A percentile compares a stretch with the other conserved stretches of the same genome.
phyloP scores from a whole-genome alignment of 2,888 invertebrate species.

The Linnaemya tessellans region DNA sequence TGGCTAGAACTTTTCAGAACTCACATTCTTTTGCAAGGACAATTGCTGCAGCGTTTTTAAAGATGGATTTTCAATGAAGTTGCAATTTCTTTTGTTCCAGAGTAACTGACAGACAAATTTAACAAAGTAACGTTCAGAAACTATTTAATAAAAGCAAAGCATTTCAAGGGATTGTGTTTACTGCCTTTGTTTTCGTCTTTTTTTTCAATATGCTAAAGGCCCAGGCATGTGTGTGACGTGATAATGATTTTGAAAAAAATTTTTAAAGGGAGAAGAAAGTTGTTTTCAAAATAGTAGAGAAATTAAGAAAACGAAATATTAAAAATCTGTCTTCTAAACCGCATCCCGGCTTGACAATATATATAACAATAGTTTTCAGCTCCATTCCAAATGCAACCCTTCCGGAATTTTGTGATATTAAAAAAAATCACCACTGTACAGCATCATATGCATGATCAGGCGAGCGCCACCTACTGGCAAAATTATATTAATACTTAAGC shows the following conservation, averaged over 20 bases:
- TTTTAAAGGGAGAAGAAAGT: too few relatives aligned
- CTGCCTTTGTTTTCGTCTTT: not conserved
- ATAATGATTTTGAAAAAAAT: conserved; percentile 51
- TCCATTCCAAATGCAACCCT: too few relatives aligned
- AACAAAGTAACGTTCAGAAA: conserved; percentile 42
- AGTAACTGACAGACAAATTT: conserved; percentile 24
- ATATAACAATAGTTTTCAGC: too few relatives aligned
- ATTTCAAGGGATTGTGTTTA: not conserved
- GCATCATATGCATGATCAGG: too few relatives aligned
- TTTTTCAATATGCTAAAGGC: conserved; percentile 52
- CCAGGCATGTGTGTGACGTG: conserved; percentile 58
- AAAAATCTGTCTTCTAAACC: too few relatives aligned
- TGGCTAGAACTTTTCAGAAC: conserved; percentile 24
- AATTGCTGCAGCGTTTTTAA: conserved; percentile 16
- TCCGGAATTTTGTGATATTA: too few relatives aligned
- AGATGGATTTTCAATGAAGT: not conserved
- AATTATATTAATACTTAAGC: too few relatives aligned
- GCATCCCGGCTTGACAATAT: too few relatives aligned
- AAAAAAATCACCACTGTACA: too few relatives aligned
- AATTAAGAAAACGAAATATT: too few relatives aligned
- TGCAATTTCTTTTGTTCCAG: conserved; percentile 17
- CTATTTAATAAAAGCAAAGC: conserved; percentile 48
- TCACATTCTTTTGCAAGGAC: conserved; percentile 28
- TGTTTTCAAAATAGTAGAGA: too few relatives aligned
- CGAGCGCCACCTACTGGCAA: too few relatives aligned